Base-by-base conservation (phyloP, 1,140 invertebrate species). In the Battus philenor region DNA sequence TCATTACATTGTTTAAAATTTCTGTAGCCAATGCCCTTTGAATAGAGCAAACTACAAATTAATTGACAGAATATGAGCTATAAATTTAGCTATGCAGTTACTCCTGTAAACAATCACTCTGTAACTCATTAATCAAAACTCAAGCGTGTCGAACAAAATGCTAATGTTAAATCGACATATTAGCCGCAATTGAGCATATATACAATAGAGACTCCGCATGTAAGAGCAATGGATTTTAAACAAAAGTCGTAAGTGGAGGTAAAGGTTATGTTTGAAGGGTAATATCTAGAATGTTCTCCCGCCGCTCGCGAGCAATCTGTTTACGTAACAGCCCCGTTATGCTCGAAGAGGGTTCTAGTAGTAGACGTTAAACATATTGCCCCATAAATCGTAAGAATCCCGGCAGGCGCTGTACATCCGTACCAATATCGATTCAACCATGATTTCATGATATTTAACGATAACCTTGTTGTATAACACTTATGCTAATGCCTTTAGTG, bases 351-450 rank as follows among this genome's bases (percentile, higher is more conserved):
- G 74, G 76, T 80, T 82, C 59, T 58, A 72, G 76, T 68, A 70
- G 62, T 71, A 82, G 80, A 82, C 80, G 76, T 80, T 84, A 80
- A 84, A 84, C 80, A 84, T 84, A 84, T 84, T 84, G 76, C 80
- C 76, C 74, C 78, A 84, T 84, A 84, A 84, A 84, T 84, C 75
- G 65, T 64, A 69, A 59, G 80, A 78, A 84, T 84, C 80, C 78
- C 74, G 59, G 68, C 70, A 54, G 71, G 54, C 57, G 63, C 58
- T 68, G 69, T 66, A 71, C 68, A 76, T 66, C 62, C 69, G 70
- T 60, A 64, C 61, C 70, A 57, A 68, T 79, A 78, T 78, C 77
- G 74, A 84, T 84, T 80, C 69, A 73, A 72, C 74, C 71, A 68
- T 75, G 68, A 80, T 83, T 72, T 66, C 68, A 53, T 55, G 57